Conservation (phyloP, 2,888 invertebrate species). For the Teinopalpus imperialis region DNA sequence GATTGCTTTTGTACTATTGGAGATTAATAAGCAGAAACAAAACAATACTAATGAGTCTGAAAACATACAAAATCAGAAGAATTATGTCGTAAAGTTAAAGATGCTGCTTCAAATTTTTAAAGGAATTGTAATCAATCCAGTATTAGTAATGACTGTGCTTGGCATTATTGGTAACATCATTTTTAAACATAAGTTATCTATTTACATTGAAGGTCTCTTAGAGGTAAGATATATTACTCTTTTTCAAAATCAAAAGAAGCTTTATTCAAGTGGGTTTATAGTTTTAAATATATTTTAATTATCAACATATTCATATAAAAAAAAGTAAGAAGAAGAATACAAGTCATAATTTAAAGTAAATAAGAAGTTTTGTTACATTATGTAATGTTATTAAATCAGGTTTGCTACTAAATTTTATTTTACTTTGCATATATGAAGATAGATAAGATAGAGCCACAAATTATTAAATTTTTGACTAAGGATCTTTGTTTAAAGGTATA, state of each 20-base stretch:
- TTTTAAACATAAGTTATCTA: constrained; percentile 90
- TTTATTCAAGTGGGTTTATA: no score
- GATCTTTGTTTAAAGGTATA: constrained; percentile 80
- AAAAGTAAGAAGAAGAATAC: no score
- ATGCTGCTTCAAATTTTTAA: constrained; percentile 77
- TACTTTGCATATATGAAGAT: no score
- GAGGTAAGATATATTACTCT: constrained; percentile 76
- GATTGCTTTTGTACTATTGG: constrained; percentile 93
- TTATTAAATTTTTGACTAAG: no score
- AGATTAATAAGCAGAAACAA: constrained; percentile 85
- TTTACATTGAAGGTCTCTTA: constrained; percentile 87
- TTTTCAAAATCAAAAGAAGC: no score
- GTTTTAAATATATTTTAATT: no score
- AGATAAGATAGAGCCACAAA: no score
- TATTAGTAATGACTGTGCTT: constrained; percentile 95
- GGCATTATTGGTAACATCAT: constrained; percentile 93
- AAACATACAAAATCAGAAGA: constrained; percentile 34
- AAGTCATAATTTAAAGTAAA: no score
- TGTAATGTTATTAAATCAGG: no score
- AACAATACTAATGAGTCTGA: constrained; percentile 33
- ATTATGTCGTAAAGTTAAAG: constrained; percentile 53
- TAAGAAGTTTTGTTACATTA: no score
- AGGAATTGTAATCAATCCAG: constrained; percentile 92
- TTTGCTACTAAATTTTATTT: no score
- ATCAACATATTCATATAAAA: no score